Base-by-base conservation (phyloP, 2,888 invertebrate genomes). In the Lepetodrilus schrolli region DNA sequence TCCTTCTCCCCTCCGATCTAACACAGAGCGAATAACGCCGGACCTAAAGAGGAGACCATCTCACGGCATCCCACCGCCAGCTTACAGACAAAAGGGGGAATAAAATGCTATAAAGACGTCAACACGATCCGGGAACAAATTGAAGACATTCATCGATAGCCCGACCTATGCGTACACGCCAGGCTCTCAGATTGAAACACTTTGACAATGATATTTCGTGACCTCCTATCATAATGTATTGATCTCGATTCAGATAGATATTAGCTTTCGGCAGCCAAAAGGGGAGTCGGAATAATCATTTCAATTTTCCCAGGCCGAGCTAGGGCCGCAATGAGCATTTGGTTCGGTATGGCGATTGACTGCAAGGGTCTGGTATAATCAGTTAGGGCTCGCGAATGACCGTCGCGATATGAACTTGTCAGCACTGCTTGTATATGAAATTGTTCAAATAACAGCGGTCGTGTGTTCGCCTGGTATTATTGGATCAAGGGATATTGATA, bases 401-500 rank as follows among this genome's bases (percentile, higher is more conserved):
- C 37, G 66, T 21, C 20, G 20, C 37, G 66, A 43, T 37, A 38
- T 43, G 43, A 38, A 66, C 36, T 38, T 66, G 66, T 38, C 66
- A 66, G 66, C 66, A 17, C 17, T 38, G 66, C 66, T 66, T 66
- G 38, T 66, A 38, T 38, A 43, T 66, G 66, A 66, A 66, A 66
- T 58, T 58, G 58, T 58, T 58, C 58, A 58, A 58, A 58, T 58
- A 58, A 58, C 58, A 58, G 58, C 30, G 34, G 26, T 30, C 58
- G 58, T 58, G 58, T 58, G 58, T 58, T 58, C n/a, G 26, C 30
- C 26, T 58, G 30, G 58, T 17, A 17, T 26, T 68, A 68, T 68
- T 68, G 68, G 68, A 68, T 43, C 23, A 26, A 23, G 21, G 38
- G 47, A 43, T 43, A 68, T 47, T 47, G 68, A 68, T 68, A 47